Evolutionary conservation across 1,140 invertebrate genomes (phyloP), one percentile per base, ranked within the genome.

Genomic region (Sinella curviseta): DNA sequence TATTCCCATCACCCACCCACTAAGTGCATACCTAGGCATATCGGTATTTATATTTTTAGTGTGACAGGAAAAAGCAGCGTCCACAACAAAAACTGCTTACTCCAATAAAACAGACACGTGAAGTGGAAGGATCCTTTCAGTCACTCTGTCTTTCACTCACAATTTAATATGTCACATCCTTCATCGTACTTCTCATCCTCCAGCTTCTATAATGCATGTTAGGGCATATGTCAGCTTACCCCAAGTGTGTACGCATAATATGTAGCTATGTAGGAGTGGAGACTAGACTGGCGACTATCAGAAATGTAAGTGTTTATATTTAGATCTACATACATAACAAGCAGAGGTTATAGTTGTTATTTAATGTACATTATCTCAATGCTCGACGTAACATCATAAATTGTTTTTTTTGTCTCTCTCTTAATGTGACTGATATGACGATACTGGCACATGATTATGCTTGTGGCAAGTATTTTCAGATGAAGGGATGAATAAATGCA

Each of bases 141-240:
- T 48, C 55, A 17, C 55, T 24, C 55, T 60, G 12, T 24, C 39
- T 60, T 60, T 14, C 14, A 60, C 14, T 60, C 55, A 3, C 12
- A 60, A 24, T 60, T 60, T 60, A 24, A 60, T 60, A 4, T 60
- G 55, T 60, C 55, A 26, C 55, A 60, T 60, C n/a, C 55, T 60
- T 60, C 55, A 60, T 60, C 8, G 14, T 60, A 48, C 39, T 17
- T 17, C 39, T 8, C 39, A 48, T 48, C 4, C 39, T 48, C 39
- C 39, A 8, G 39, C 17, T 48, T 48, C 17, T 17, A 48, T 17
- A 48, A 48, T 8, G 39, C 4, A 8, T 48, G 17, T 17, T 4
- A 8, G 17, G 4, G 39, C 17, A 48, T 48, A 48, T 48, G 4
- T 48, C 17, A 8, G 39, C 17, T 8, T 48, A 48, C 17, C n/a